Evolutionary conservation across 2,888 invertebrate genomes (phyloP).

Genomic region (Pasiphila rectangulata): DNA sequence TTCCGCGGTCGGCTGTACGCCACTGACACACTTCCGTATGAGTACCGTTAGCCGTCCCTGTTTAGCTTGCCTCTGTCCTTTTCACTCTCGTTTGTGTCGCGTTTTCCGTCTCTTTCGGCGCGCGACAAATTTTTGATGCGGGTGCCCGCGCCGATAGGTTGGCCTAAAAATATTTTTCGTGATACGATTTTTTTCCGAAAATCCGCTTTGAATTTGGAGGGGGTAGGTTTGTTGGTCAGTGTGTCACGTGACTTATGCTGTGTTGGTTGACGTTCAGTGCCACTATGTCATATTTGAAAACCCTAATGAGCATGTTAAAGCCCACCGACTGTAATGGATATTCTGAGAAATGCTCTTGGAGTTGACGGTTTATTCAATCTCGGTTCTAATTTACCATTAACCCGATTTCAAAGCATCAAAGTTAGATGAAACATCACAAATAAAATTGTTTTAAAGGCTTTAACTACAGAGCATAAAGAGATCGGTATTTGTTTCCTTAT

Average conservation of each 20-base stretch:
- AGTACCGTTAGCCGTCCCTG: constrained; percentile 78
- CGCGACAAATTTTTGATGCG: constrained; percentile 79
- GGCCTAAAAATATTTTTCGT: constrained; percentile 75
- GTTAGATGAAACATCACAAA: neutral
- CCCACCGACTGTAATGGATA: constrained; percentile 10
- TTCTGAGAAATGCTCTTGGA: constrained; percentile 14
- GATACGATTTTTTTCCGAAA: constrained; percentile 69
- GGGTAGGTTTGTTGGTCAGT: constrained; percentile 54
- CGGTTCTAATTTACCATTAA: neutral
- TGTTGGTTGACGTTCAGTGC: constrained; percentile 17
- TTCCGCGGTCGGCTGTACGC: constrained; percentile 60
- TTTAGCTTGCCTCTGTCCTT: constrained; percentile 65
- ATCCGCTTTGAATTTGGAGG: constrained; percentile 45
- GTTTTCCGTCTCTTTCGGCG: constrained; percentile 59
- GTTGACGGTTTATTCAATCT: constrained; percentile 16
- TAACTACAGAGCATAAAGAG: neutral
- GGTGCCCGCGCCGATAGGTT: constrained; percentile 76
- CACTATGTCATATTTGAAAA: constrained; percentile 21
- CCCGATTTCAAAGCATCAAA: neutral
- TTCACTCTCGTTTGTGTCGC: constrained; percentile 68
- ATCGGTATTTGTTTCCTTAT: too few relatives aligned
- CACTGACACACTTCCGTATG: constrained; percentile 79
- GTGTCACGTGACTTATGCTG: constrained; percentile 52
- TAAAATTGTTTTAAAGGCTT: neutral
- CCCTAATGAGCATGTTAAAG: constrained; percentile 20